Conservation (phyloP, 35 echinoderm and acorn worm genomes). For the Ptychodera flava region DNA sequence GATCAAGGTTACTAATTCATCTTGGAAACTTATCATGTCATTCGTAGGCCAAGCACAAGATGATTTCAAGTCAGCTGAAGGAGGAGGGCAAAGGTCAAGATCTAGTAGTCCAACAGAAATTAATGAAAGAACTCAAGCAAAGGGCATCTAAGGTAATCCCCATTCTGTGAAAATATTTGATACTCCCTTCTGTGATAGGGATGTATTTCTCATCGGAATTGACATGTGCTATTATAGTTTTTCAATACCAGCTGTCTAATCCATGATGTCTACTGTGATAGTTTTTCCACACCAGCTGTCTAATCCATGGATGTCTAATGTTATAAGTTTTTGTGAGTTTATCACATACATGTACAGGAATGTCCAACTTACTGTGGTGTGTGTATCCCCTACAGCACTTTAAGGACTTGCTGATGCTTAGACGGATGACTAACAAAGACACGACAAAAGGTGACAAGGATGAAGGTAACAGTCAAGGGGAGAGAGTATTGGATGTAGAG, state of each 20-base stretch:
- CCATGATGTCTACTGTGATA: no score
- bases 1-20: no score
- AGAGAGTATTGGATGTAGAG: neutral
- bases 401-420: constrained; percentile 62
- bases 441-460: neutral
- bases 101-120: constrained; percentile 40
- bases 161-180: neutral
- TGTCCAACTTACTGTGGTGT: no score
- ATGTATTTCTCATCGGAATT: neutral
- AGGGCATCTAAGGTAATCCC: constrained; percentile 64
- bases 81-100: constrained; percentile 58
- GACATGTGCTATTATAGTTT: neutral
- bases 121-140: constrained; percentile 87
- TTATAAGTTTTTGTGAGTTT: no score
- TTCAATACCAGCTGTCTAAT: no score
- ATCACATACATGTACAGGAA: no score
- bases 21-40: no score
- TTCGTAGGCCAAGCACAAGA: constrained; percentile 52
- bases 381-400: constrained; percentile 70
- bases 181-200: neutral
- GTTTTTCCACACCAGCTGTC: no score
- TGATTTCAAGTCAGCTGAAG: constrained; percentile 43
- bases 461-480: neutral
- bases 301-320: no score
- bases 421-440: constrained; percentile 36